Conservation (phyloP, 2,888 invertebrate species). For the Spisula subtruncata region DNA sequence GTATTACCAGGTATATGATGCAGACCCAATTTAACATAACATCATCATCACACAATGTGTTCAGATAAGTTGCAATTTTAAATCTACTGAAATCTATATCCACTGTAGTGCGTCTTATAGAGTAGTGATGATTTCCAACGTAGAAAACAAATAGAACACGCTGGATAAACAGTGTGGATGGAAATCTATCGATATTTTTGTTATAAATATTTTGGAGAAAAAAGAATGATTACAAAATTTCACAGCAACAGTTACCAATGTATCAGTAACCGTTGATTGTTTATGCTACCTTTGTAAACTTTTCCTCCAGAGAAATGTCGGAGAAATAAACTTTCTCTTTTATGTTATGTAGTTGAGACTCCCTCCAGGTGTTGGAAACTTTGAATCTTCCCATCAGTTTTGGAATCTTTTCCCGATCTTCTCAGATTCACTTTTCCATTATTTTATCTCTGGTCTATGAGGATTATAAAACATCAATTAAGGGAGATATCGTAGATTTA, state of each 20-base stretch:
- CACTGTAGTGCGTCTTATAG: too few species aligned
- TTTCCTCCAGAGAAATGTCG: neutral
- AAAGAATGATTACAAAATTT: neutral
- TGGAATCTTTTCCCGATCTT: neutral
- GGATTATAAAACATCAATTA: neutral
- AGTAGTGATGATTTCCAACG: too few species aligned
- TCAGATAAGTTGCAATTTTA: too few species aligned
- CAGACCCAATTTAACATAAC: too few species aligned
- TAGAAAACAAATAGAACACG: too few species aligned
- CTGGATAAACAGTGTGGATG: too few species aligned
- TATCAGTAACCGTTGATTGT: neutral
- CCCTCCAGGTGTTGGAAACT: slow-evolving; percentile 1
- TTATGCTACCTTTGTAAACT: slow-evolving; percentile 18
- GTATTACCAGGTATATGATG: too few species aligned
- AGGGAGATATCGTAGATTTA: neutral
- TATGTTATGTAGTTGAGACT: neutral
- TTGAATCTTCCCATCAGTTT: neutral
- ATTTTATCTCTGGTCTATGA: neutral
- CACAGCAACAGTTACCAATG: neutral
- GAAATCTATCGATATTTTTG: too few species aligned
- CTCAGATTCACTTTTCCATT: neutral
- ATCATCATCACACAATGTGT: too few species aligned
- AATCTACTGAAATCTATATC: too few species aligned
- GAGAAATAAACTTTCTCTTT: neutral
- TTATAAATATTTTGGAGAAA: too few species aligned